These are phyloP conservation scores for Epirrhoe alternata DNA, from an alignment of 2,888 invertebrate species.

Conservation along the genomic window DNA sequence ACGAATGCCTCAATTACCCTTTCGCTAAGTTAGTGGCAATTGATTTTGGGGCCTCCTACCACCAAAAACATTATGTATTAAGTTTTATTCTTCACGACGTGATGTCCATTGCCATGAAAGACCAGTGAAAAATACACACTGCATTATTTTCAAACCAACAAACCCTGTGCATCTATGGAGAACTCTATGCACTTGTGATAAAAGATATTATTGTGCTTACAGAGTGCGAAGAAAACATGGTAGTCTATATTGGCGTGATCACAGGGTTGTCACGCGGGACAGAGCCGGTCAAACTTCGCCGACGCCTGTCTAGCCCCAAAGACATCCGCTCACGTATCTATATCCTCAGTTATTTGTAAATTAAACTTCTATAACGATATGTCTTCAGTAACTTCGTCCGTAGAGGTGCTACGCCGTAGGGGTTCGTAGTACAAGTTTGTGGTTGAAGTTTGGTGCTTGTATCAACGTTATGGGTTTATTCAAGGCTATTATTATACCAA, in stretches of 20 bases:
- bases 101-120: conserved; percentile 45
- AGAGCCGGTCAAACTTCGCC: conserved; percentile 65
- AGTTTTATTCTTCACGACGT: conserved; percentile 33
- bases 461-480: conserved; percentile 18
- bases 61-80: conserved; percentile 1
- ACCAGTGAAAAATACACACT: conserved; percentile 39
- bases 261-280: conserved; percentile 71
- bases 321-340: conserved; percentile 40
- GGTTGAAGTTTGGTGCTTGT: conserved; percentile 23
- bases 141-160: conserved; percentile 39
- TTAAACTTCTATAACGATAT: conserved; percentile 47
- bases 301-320: conserved; percentile 59
- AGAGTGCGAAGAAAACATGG: conserved; percentile 24
- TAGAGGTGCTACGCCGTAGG: conserved; percentile 32
- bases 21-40: too few species aligned
- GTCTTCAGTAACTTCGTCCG: conserved; percentile 27
- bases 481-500: not conserved
- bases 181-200: conserved; percentile 27
- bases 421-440: conserved; percentile 31
- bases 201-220: conserved; percentile 23
- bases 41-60: not conserved
- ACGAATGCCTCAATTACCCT: too few species aligned
- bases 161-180: not conserved
- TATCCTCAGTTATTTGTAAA: conserved; percentile 51
- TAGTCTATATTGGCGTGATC: conserved; percentile 74